Evolutionary conservation across 2,113 vertebrate genomes (phyloP), one percentile per base, ranked within the genome.

Genomic region (Pongo abelii): DNA sequence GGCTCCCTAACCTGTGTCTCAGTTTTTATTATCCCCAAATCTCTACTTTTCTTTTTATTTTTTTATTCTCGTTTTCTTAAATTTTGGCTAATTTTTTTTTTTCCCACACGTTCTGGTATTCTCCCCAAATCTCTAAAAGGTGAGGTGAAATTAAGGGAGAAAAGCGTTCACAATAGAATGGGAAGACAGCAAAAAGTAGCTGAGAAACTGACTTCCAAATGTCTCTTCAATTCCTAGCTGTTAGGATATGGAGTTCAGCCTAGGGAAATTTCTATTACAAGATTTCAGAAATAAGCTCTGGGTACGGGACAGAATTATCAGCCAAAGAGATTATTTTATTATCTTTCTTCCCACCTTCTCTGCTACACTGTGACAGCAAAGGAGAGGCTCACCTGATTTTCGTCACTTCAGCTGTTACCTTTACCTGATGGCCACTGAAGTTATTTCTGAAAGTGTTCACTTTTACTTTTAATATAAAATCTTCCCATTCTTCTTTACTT

Each of bases 391-490:
- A 67, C 50, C 55, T 83, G 35, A 50, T 84, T 89, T 92, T 57
- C 25, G 27, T 80, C 40, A 22, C 72, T 93, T 93, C 35, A 79
- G 23, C 27, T 94, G 50, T 81, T 55, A 4, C 20, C 46, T 75
- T 69, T 95, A 69, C 25, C 46, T 89, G 48, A 59, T 91, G 67
- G 27, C 38, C 38, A 52, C 72, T 86, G 14, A 86, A 86, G 79
- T 96, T 88, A 84, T 50, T 79, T 89, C 85, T 94, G 79, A 95
- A 96, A 95, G 70, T 55, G 20, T 79, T 94, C 91, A n/a, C 50
- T 93, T 96, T 97, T 93, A 57, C 55, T 67, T 92, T 97, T 89
- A 85, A 77, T 50, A 27, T 89, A 74, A 89, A 95, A 80, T 69
- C 59, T 89, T 59, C 18, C 5, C 1, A 13, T 77, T 77, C 91